phyloP scores from a whole-genome alignment of 2,113 vertebrate species.

The Nettapus auritus region DNA sequence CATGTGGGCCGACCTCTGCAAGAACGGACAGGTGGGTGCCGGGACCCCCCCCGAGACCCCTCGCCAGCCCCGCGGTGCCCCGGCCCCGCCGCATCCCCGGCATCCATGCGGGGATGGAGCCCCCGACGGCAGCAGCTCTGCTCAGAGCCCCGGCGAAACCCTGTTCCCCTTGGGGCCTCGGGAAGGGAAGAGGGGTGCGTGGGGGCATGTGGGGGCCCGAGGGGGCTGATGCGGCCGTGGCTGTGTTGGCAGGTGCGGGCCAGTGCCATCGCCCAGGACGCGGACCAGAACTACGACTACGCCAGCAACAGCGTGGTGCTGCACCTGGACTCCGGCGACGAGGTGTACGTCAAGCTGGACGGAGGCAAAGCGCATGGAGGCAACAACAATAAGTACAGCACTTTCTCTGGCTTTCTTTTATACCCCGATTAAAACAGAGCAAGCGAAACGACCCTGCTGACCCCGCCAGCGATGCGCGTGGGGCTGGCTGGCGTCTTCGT shows the following conservation, averaged over 20 bases:
- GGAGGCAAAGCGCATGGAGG: conserved; percentile 94
- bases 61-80: too few species aligned
- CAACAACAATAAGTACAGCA: conserved; percentile 98
- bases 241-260: conserved; percentile 84
- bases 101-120: neutral
- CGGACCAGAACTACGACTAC: conserved; percentile 95
- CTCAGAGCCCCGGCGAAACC: too few species aligned
- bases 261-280: conserved; percentile 94
- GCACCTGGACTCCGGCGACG: conserved; percentile 92
- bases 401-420: conserved; percentile 95
- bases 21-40: conserved; percentile 89
- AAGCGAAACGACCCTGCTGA: neutral
- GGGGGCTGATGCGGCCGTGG: neutral
- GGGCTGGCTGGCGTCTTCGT: neutral
- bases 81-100: too few species aligned
- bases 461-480: fast-evolving
- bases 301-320: conserved; percentile 95
- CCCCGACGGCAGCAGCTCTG: neutral
- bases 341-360: conserved; percentile 94
- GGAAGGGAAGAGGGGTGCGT: neutral
- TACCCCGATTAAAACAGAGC: conserved; percentile 84
- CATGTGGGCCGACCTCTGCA: conserved; percentile 98
- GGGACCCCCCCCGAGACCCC: too few species aligned
- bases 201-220: neutral
- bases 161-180: too few species aligned